A percentile compares a stretch with the other conserved stretches of the same genome.
Conservation (phyloP, 2,113 vertebrate genomes). For the Mobula hypostoma region DNA sequence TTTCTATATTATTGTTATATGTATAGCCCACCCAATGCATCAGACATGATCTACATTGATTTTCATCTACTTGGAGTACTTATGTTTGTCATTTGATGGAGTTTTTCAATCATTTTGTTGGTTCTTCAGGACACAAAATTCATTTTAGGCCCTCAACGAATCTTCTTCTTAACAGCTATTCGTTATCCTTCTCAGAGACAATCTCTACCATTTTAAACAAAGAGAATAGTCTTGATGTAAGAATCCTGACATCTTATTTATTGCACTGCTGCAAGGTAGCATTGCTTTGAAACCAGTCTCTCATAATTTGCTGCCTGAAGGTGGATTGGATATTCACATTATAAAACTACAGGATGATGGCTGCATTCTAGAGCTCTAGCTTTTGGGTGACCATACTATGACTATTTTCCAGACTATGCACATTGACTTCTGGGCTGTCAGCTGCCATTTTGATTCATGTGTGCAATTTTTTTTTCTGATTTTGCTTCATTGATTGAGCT, state of each 20-base stretch:
- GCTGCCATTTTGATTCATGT: neutral
- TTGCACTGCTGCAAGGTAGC: neutral
- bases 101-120: neutral
- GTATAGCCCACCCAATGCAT: neutral
- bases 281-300: neutral
- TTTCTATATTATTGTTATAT: neutral
- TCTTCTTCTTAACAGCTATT: neutral
- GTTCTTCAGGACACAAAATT: neutral
- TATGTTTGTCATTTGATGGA: neutral
- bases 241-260: neutral
- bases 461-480: neutral
- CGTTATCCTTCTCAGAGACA: neutral
- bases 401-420: neutral
- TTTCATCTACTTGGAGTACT: neutral
- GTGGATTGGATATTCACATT: neutral
- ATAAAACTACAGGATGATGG: neutral
- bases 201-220: conserved; percentile 20
- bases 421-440: neutral
- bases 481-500: neutral
- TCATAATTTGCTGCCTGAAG: neutral
- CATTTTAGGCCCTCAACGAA: neutral
- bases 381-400: neutral
- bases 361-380: neutral
- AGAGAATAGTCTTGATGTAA: neutral
- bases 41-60: neutral